These are phyloP conservation scores for Thamnophis sirtalis DNA, from an alignment of 2,113 vertebrate species.

Conservation along the genomic window DNA sequence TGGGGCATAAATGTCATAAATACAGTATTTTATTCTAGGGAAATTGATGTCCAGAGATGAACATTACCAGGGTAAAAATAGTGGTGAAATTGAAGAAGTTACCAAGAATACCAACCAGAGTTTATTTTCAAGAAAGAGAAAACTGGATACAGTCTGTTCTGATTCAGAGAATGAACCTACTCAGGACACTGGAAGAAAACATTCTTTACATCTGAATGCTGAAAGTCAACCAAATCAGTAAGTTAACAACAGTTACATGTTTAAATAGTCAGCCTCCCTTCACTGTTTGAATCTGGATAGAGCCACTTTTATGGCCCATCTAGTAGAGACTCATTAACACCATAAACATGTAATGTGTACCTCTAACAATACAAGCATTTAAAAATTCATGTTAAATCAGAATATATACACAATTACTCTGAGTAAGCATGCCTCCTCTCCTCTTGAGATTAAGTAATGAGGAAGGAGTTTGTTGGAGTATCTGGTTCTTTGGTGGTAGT, in stretches of 20 bases:
- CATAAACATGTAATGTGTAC: neutral
- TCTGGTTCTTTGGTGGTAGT: neutral
- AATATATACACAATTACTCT: neutral
- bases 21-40: conserved; percentile 58
- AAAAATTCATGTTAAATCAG: neutral
- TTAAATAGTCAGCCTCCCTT: neutral
- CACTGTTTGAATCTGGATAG: neutral
- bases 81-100: conserved; percentile 34
- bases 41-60: conserved; percentile 66
- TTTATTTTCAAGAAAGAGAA: conserved; percentile 61
- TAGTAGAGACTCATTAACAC: neutral
- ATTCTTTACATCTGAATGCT: conserved; percentile 26
- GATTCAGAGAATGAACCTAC: conserved; percentile 57
- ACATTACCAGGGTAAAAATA: conserved; percentile 22
- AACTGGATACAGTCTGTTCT: conserved; percentile 47
- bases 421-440: neutral
- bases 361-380: neutral
- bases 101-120: conserved; percentile 19
- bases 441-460: neutral
- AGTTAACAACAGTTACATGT: conserved; percentile 32
- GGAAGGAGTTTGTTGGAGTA: neutral
- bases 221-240: conserved; percentile 49
- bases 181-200: conserved; percentile 32
- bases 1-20: neutral
- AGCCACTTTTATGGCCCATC: neutral